Evolutionary conservation across 2,113 vertebrate species (phyloP).

Genomic region (Orthonyx spaldingii): DNA sequence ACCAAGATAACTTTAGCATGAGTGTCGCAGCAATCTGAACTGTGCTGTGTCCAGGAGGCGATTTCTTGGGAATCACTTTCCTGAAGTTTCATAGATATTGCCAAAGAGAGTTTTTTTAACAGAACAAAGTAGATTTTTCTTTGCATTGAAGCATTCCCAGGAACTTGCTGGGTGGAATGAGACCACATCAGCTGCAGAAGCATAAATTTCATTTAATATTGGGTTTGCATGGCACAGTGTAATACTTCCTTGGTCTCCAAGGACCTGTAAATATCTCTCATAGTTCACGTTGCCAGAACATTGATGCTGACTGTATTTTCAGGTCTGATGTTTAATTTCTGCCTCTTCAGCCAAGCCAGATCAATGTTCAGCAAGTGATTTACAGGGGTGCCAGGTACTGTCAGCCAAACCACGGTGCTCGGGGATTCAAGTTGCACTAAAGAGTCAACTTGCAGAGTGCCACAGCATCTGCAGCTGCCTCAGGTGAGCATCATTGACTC

Average conservation of each 20-base stretch:
- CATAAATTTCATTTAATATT: not conserved
- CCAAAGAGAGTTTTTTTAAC: not conserved
- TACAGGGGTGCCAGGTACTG: conserved; percentile 29
- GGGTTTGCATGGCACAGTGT: not conserved
- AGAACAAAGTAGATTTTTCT: not conserved
- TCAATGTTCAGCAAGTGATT: conserved; percentile 40
- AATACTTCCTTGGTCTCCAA: not conserved
- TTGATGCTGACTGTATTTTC: not conserved
- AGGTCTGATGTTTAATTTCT: not conserved
- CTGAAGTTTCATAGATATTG: not conserved
- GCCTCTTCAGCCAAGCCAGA: conserved; percentile 24
- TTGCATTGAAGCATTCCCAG: not conserved
- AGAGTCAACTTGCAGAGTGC: not conserved
- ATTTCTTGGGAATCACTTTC: not conserved
- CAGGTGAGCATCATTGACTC: not conserved
- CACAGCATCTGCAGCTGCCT: not conserved
- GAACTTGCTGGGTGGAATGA: not conserved
- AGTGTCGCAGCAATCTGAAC: not conserved
- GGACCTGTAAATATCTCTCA: not conserved
- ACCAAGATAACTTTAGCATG: not conserved
- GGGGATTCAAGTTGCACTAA: conserved; percentile 44
- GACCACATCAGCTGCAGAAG: not conserved
- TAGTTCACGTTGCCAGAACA: not conserved
- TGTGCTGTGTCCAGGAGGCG: not conserved
- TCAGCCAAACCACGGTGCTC: conserved; percentile 54